Percentiles rank a stretch among this genome's conserved stretches.
Evolutionary conservation across 2,888 invertebrate genomes (phyloP).

Genomic region (Ichneumoninae sp.): DNA sequence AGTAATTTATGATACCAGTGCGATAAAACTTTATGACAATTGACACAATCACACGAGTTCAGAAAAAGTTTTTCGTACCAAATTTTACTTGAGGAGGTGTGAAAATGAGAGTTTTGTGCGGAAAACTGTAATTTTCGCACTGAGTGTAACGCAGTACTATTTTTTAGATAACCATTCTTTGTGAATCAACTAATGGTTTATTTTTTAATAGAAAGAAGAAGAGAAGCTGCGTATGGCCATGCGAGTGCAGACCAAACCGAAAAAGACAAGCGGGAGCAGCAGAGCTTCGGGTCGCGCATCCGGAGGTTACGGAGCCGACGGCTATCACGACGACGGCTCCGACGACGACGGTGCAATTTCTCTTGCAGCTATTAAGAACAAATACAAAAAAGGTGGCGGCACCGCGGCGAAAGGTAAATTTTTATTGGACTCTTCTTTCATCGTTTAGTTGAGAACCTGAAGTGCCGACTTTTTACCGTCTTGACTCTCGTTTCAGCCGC

Average conservation of each 20-base stretch:
- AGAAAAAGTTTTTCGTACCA: too few relatives aligned
- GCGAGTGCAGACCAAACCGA: constrained; percentile 88
- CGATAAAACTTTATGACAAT: too few relatives aligned
- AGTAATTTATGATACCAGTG: too few relatives aligned
- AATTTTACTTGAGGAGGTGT: too few relatives aligned
- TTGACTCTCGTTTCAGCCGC: constrained; percentile 84
- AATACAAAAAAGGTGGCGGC: constrained; percentile 90
- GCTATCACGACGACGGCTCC: constrained; percentile 92
- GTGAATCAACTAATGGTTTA: background rate
- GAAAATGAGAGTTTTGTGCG: too few relatives aligned
- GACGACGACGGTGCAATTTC: constrained; percentile 97
- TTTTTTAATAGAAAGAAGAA: constrained; percentile 93
- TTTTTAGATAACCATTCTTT: constrained; percentile 11
- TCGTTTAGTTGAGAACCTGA: background rate
- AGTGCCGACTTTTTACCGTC: constrained; percentile 5
- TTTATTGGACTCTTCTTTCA: constrained; percentile 5
- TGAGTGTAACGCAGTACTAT: background rate
- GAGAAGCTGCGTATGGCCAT: constrained; percentile 96
- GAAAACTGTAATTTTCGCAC: too few relatives aligned
- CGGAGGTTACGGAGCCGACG: constrained; percentile 84
- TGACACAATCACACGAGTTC: too few relatives aligned
- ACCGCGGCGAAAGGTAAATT: constrained; percentile 10
- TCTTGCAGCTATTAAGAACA: constrained; percentile 96
- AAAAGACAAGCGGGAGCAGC: constrained; percentile 84
- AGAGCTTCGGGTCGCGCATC: constrained; percentile 84